phyloP scores from a whole-genome alignment of 1,140 invertebrate genomes.

The Hyposmocoma kahamanoa region DNA sequence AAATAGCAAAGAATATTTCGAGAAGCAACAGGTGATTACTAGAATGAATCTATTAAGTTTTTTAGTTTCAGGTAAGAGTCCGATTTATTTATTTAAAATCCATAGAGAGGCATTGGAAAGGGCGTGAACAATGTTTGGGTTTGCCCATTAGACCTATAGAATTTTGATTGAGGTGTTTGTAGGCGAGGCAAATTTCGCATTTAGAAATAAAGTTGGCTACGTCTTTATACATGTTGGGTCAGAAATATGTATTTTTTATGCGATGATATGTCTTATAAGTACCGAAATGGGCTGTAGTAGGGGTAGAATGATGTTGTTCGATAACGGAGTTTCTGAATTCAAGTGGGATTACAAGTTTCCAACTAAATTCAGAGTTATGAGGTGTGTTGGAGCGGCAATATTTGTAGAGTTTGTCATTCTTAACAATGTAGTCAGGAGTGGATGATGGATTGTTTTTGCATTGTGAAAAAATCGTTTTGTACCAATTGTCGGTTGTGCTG shows the following conservation, averaged over 20 bases:
- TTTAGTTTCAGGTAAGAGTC: neutral
- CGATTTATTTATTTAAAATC: conserved; percentile 1
- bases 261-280: neutral
- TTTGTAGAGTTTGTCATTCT: neutral
- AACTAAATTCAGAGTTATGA: neutral
- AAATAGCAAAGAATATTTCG: neutral
- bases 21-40: conserved; percentile 1
- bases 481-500: no score
- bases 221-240: neutral
- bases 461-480: neutral
- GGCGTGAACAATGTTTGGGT: neutral
- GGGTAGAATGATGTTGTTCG: neutral
- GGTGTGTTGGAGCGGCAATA: neutral
- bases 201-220: neutral
- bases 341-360: neutral
- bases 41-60: neutral
- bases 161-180: neutral
- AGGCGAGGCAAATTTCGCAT: neutral
- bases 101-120: neutral
- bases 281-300: neutral
- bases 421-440: neutral
- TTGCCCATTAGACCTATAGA: neutral
- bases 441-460: neutral
- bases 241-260: neutral
- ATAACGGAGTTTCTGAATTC: neutral